These are phyloP conservation scores for Polymixis flavicincta DNA, from an alignment of 2,888 invertebrate genomes.

Conservation along the genomic window DNA sequence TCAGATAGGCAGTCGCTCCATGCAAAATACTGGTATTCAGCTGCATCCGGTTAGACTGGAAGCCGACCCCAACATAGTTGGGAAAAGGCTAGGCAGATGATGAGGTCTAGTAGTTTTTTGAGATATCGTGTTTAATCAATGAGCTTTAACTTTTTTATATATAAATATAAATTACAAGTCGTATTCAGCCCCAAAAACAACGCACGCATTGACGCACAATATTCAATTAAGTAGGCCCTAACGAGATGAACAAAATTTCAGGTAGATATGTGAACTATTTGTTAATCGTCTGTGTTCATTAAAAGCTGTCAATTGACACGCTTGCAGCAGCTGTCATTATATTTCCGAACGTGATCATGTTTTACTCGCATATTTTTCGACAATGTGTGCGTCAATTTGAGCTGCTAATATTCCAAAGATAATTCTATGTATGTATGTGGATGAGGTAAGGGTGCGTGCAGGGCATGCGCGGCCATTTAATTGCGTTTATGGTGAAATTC, in stretches of 20 bases:
- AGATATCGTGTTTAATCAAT: no score
- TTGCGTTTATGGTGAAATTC: slow-evolving; percentile 81
- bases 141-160: no score
- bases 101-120: no score
- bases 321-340: slow-evolving; percentile 57
- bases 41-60: no score
- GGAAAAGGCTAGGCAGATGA: no score
- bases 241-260: slow-evolving; percentile 35
- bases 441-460: slow-evolving; percentile 69
- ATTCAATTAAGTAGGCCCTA: slow-evolving; percentile 20
- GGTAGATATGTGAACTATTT: slow-evolving; percentile 32
- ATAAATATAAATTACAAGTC: background rate
- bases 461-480: slow-evolving; percentile 77
- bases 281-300: slow-evolving; percentile 47
- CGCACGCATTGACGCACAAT: background rate
- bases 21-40: no score
- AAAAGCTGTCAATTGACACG: slow-evolving; percentile 55
- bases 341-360: slow-evolving; percentile 52
- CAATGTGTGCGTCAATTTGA: slow-evolving; percentile 57
- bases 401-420: slow-evolving; percentile 56
- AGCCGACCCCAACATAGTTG: no score
- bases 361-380: slow-evolving; percentile 62
- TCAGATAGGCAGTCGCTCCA: no score
- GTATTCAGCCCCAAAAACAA: slow-evolving; percentile 12
- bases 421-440: slow-evolving; percentile 57